Conservation (phyloP, 2,888 invertebrate genomes). For the Beris chalybata region DNA sequence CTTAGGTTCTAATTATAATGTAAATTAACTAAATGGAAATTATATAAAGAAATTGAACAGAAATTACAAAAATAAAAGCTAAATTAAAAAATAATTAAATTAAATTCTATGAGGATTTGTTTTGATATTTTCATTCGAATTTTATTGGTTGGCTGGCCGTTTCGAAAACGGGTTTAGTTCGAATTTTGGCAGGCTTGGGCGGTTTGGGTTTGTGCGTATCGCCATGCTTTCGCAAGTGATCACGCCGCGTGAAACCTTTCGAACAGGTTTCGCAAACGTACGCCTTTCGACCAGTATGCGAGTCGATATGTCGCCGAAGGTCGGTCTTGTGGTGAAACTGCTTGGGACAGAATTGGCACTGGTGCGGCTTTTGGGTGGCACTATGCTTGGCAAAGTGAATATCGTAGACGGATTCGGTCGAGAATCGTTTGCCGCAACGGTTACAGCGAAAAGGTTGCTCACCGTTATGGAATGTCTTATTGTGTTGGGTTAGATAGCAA, state of each 20-base stretch:
- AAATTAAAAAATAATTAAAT: neutral
- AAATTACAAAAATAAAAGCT: no score
- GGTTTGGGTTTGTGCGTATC: conserved; percentile 69
- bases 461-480: conserved; percentile 85
- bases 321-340: conserved; percentile 92
- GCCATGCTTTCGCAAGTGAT: conserved; percentile 87
- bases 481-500: conserved; percentile 88
- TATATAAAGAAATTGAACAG: no score
- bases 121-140: neutral
- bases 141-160: no score
- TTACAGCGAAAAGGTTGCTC: conserved; percentile 84
- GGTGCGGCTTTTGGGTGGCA: conserved; percentile 80
- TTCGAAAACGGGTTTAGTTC: neutral
- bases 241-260: conserved; percentile 87
- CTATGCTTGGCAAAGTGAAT: conserved; percentile 75
- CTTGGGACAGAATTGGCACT: conserved; percentile 82
- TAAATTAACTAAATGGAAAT: no score
- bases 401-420: conserved; percentile 69
- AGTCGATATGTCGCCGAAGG: conserved; percentile 80
- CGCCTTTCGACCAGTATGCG: conserved; percentile 84
- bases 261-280: conserved; percentile 79
- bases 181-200: conserved; percentile 20
- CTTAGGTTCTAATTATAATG: no score
- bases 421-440: conserved; percentile 83
- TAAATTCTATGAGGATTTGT: neutral